Evolutionary conservation across 2,113 vertebrate species (phyloP), one percentile per base, ranked within the genome.

Genomic region (Pheucticus melanocephalus): DNA sequence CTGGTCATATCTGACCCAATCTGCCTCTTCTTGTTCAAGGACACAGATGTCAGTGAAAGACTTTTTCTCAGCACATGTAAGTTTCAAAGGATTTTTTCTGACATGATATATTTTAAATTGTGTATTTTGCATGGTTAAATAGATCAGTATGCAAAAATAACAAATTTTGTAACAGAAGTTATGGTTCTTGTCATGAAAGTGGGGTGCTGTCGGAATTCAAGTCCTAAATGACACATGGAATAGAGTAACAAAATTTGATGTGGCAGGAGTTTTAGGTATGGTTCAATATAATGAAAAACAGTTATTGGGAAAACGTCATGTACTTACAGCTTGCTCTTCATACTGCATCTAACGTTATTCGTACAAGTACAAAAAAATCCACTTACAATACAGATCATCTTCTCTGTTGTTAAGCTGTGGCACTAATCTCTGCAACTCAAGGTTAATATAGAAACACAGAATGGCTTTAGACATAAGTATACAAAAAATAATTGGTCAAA

Each of bases 261-360:
- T 60, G 79, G 30, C 72, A 84, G 63, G 42, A 82, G 30, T 90
- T 95, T 88, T 90, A 92, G 40, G 33, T 51, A 69, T 3, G 9
- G 68, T 96, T 96, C 70, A 96, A 91, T 96, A 97, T 86, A 94
- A 93, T 93, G 70, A 94, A 97, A 97, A 96, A n/a, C 59, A 82
- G 42, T 82, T 97, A 97, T 25, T 95, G 94, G 88, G 76, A 95
- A 97, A 97, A 90, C 91, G 88, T 89, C 92, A 95, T 88, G 89
- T 89, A 65, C 73, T 87, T 84, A 56, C 81, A 95, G 37, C 57
- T 97, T 95, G 11, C 59, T 96, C 56, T 95, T 68, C 75, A 54
- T 92, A 82, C 63, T 94, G 22, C 51, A 89, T 95, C 70, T 97
- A 96, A 97, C 88, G 57, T 97, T 96, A 95, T 95, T 97, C 96